Evolutionary conservation across 2,888 invertebrate genomes (phyloP).

Genomic region (Sicus ferrugineus): DNA sequence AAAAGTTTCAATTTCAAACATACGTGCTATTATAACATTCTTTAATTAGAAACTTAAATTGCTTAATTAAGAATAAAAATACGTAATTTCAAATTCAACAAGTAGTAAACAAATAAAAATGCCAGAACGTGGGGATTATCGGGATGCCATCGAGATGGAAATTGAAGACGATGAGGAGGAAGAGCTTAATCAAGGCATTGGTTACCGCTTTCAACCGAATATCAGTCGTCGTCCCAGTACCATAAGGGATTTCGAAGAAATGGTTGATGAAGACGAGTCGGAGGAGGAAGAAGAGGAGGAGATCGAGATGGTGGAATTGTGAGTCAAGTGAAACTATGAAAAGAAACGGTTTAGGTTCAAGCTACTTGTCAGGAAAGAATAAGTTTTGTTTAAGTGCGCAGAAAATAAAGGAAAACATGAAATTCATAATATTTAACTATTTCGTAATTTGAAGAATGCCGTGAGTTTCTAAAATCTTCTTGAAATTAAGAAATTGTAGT

Average conservation of each 20-base stretch:
- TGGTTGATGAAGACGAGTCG: constrained; percentile 46
- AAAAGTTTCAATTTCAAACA: constrained; percentile 9
- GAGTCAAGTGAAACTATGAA: no score
- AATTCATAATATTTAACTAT: no score
- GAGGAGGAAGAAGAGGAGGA: constrained; percentile 54
- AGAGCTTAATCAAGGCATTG: constrained; percentile 54
- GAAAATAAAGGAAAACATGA: no score
- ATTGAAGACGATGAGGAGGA: constrained; percentile 61
- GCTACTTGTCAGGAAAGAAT: no score
- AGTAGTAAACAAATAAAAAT: constrained; percentile 47
- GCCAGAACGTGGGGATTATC: constrained; percentile 53
- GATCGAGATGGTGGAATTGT: constrained; percentile 59
- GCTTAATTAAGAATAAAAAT: not conserved
- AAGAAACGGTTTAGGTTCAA: no score
- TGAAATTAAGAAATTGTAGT: no score
- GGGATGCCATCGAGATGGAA: constrained; percentile 55
- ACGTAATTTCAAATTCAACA: not conserved
- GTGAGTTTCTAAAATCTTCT: no score
- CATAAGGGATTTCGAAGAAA: constrained; percentile 46
- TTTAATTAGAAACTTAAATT: constrained; percentile 4
- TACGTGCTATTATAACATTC: not conserved
- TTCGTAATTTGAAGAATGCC: no score
- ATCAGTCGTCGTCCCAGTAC: constrained; percentile 45
- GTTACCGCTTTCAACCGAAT: constrained; percentile 49
- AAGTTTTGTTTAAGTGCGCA: no score